Percentiles rank a stretch among this genome's conserved stretches.
phyloP scores from a whole-genome alignment of 2,888 invertebrate genomes.

The Ceratothoa steindachneri region DNA sequence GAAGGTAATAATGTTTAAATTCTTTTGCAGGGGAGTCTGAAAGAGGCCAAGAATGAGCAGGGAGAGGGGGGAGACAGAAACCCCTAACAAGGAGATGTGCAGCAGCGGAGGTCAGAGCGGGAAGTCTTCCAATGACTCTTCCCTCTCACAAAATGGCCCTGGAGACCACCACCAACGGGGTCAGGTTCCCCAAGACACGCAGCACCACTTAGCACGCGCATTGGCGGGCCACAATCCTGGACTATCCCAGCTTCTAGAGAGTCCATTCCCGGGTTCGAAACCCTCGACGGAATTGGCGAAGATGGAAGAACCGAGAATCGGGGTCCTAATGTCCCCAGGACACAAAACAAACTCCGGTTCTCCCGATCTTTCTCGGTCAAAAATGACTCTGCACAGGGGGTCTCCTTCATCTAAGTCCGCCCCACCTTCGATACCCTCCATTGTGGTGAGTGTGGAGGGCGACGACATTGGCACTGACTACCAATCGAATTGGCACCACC shows the following conservation, averaged over 20 bases:
- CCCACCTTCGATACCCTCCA: not conserved
- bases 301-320: not conserved
- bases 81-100: not conserved
- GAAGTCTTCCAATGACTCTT: no score
- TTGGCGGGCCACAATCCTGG: not conserved
- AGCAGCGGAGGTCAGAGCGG: no score
- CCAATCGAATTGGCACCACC: not conserved
- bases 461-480: not conserved
- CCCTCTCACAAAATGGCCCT: no score
- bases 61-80: not conserved
- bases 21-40: not conserved
- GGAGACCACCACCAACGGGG: no score
- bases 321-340: not conserved
- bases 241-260: not conserved
- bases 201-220: not conserved
- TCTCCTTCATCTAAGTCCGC: not conserved
- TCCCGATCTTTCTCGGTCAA: not conserved
- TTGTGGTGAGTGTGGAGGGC: not conserved
- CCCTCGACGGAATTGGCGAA: not conserved
- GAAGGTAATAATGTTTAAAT: no score
- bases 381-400: not conserved
- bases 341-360: not conserved
- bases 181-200: not conserved
- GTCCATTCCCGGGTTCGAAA: not conserved
- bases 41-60: not conserved